Evolutionary conservation across 2,888 invertebrate species (phyloP).

Genomic region (Athalia rosae): DNA sequence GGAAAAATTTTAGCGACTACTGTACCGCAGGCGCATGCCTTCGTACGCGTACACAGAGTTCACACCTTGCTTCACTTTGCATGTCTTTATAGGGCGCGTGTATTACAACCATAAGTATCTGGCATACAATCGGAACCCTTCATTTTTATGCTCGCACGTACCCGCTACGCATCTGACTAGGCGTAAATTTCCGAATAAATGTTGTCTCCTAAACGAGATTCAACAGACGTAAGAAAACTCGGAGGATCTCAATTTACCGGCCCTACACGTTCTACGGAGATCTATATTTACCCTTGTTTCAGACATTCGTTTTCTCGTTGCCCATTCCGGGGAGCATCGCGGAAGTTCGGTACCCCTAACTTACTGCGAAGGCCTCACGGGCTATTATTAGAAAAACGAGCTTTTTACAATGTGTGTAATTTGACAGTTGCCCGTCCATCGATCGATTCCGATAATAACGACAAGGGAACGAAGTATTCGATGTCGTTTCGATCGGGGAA

Average conservation of each 20-base stretch:
- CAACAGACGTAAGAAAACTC: neutral
- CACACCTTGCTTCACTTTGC: no score
- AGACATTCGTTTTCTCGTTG: neutral
- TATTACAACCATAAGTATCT: no score
- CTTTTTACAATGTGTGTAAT: conserved; percentile 3
- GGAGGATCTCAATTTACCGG: neutral
- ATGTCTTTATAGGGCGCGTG: no score
- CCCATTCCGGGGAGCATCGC: neutral
- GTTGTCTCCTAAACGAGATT: no score
- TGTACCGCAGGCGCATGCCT: no score
- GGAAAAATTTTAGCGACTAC: no score
- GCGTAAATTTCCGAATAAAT: no score
- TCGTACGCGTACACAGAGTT: no score
- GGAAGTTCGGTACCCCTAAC: conserved; percentile 21
- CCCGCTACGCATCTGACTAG: no score
- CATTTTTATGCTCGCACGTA: no score
- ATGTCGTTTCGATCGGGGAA: neutral
- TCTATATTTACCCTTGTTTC: conserved; percentile 24
- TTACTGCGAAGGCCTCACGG: neutral
- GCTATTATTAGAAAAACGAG: neutral
- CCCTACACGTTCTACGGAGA: neutral
- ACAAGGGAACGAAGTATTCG: neutral
- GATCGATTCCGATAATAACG: no score
- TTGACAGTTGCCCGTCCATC: neutral
- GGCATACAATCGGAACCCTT: no score